phyloP scores from a whole-genome alignment of 2,797 vertebrate genomes.

The Chelmon rostratus region DNA sequence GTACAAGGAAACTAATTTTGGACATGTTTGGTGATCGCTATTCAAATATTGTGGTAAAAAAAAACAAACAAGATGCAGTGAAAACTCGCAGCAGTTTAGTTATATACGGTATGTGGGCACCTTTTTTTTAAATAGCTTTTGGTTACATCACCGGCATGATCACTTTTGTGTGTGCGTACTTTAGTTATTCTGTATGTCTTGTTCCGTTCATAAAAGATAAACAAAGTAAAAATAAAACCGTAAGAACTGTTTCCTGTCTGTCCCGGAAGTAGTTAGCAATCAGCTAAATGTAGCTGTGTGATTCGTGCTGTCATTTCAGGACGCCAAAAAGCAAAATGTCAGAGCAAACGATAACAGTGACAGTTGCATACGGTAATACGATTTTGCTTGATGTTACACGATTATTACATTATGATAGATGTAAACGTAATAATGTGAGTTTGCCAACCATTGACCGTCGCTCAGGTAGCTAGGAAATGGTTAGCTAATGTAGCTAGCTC shows the following conservation, averaged over 20 bases:
- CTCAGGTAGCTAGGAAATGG: slow-evolving; percentile 1
- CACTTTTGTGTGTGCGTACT: rapidly evolving
- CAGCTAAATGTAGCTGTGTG: slow-evolving; percentile 42
- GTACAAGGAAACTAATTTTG: too few species aligned
- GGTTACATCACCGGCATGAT: too few species aligned
- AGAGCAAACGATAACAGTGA: slow-evolving; percentile 81
- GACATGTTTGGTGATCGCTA: too few species aligned
- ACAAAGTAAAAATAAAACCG: too few species aligned
- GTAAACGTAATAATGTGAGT: neutral
- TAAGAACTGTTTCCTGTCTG: slow-evolving; percentile 51
- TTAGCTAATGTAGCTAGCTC: slow-evolving; percentile 40
- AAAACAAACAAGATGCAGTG: too few species aligned
- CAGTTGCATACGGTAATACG: slow-evolving; percentile 85
- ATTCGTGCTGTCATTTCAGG: slow-evolving; percentile 42
- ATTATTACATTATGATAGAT: neutral
- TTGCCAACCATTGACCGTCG: neutral
- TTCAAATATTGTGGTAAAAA: too few species aligned
- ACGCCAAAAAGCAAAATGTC: slow-evolving; percentile 76
- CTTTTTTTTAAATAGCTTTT: neutral
- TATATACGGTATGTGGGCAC: too few species aligned
- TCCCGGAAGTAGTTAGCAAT: slow-evolving; percentile 68
- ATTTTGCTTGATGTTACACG: neutral
- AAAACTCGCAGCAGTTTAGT: too few species aligned
- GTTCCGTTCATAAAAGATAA: neutral
- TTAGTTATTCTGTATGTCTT: neutral